Evolutionary conservation across 2,888 invertebrate genomes (phyloP), one percentile per base, ranked within the genome.

Genomic region (Conomelus anceps): DNA sequence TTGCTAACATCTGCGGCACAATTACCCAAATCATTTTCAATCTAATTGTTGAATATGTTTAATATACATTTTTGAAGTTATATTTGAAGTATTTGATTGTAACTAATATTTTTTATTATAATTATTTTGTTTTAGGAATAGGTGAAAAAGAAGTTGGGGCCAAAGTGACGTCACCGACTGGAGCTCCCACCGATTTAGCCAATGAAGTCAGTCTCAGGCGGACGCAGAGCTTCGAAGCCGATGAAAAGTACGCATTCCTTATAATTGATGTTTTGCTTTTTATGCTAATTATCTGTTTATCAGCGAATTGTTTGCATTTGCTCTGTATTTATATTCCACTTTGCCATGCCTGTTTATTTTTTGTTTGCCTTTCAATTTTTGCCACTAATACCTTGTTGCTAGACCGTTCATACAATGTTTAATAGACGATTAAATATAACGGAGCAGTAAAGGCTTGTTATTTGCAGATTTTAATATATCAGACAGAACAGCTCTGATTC

Each of bases 161-260:
- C 91, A 89, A 89, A 88, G 89, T 88, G 63, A 90, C 90, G 23
- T 89, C 90, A 23, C 89, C 89, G n/a, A 89, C 89, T 24, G 89
- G 87, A 3, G 29, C 89, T 17, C 88, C 89, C 23, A 63, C 90
- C 22, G 86, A 89, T 9, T 26, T 93, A 90, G 95, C 95, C 91
- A 94, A 94, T 91, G 96, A 96, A 93, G 95, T 96, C 91, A 95
- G 96, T 91, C 94, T 98, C 90, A 95, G 97, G 93, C 95, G 97
- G 93, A 97, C 97, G 86, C 97, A 97, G 93, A 98, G 97, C 94
- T 97, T 97, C 93, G 97, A 97, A 93, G 96, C 96, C 92, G 97
- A 98, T 93, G 96, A 97, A 94, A 96, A 96, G 98, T 98, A 94
- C 90, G 91, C 93, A 90, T 90, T 89, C 90, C 89, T 91, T 87